Base-by-base conservation (phyloP, 2,797 vertebrate genomes). In the Pangasius macronema region DNA sequence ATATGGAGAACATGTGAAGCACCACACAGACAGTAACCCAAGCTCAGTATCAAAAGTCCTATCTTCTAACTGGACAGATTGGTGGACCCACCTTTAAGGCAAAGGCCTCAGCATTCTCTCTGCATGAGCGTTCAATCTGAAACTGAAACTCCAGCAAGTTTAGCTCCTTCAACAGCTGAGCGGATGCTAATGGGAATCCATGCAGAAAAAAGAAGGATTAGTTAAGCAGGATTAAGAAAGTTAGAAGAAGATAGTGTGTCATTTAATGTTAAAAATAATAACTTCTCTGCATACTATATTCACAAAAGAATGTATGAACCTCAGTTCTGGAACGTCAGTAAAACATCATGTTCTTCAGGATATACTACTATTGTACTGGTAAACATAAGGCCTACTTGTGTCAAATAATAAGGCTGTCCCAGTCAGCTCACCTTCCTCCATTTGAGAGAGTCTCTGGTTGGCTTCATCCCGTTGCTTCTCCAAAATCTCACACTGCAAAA, bases 161-260 rank as follows among this genome's bases (percentile, higher is more conserved):
- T 0, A 97, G 94, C 92, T 98, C 96, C 0, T 94, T 95, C 89
- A 97, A 91, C 75, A 97, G 93, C 5, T 93, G 95, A 89, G 84
- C 92, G 0, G 97, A 97, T 0, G 91, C 97, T 24, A 76, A 67
- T 42, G 55, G 30, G 14, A 85, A 84, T 49, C 80, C 0, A 80
- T 46, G 33, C 9, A 10, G 36, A 30, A 70, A 81, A 55, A 9
- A 11, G 3, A 65, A 13, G 0, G 2, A 13, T 16, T 6, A 24
- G 5, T 39, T 27, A 73, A 46, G 9, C 16, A 68, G 11, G 20
- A 57, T 84, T 51, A 10, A 20, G 7, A 30, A 49, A n/a, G 9
- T 55, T 42, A 0, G 57, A 73, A 72, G n/a, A 53, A 36, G 1
- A 33, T 1, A 30, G 3, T 30, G 27, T 51, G 20, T 79, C 1